A percentile compares a stretch with the other conserved stretches of the same genome.
These are phyloP conservation scores for Cerastis rubricosa DNA, from an alignment of 2,888 invertebrate species.

Conservation along the genomic window DNA sequence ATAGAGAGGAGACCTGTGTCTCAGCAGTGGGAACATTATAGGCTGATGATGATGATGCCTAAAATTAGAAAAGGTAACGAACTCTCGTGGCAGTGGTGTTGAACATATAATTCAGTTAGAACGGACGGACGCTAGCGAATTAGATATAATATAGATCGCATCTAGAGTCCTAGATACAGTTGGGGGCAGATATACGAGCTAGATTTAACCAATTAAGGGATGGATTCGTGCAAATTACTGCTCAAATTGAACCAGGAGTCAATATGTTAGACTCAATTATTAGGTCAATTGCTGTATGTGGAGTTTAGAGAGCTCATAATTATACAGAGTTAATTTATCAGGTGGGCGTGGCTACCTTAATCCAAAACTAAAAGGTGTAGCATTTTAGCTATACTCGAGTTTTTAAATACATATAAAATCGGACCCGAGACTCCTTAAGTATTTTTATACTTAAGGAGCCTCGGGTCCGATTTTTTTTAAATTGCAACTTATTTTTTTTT, in stretches of 20 bases:
- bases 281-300: neutral
- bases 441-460: too few species aligned
- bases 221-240: conserved; percentile 43
- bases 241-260: conserved; percentile 40
- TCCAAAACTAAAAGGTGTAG: too few species aligned
- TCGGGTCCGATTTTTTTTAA: too few species aligned
- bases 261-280: conserved; percentile 27
- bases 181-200: conserved; percentile 25
- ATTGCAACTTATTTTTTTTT: too few species aligned
- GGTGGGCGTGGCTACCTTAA: too few species aligned
- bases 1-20: too few species aligned
- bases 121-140: conserved; percentile 7
- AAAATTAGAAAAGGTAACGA: conserved; percentile 4
- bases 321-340: neutral
- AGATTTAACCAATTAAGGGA: conserved; percentile 52
- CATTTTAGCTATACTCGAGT: too few species aligned
- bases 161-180: conserved; percentile 6
- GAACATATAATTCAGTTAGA: conserved; percentile 16
- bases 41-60: too few species aligned
- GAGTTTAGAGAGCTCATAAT: neutral
- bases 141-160: conserved; percentile 22
- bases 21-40: too few species aligned
- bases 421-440: too few species aligned
- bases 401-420: too few species aligned
- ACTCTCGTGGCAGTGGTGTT: neutral